A percentile compares a stretch with the other conserved stretches of the same genome.
These are phyloP conservation scores for Silurus asotus DNA, from an alignment of 2,113 vertebrate genomes.

Conservation along the genomic window DNA sequence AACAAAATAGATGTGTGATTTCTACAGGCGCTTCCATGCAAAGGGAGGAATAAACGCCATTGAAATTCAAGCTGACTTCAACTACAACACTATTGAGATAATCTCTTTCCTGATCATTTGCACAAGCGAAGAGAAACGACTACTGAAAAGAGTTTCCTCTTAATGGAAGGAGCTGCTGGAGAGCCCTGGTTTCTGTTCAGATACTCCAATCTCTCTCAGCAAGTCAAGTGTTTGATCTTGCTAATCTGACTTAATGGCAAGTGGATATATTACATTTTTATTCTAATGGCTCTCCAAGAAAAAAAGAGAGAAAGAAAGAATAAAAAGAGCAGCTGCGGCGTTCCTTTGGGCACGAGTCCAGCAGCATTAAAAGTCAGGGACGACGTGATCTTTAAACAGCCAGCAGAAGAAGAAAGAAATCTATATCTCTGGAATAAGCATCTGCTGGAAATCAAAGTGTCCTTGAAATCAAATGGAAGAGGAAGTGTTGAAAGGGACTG, in stretches of 20 bases:
- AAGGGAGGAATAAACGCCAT: neutral
- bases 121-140: neutral
- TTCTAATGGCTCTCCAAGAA: slow-evolving; percentile 42
- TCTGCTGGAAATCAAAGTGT: slow-evolving; percentile 50
- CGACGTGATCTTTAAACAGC: slow-evolving; percentile 29
- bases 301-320: neutral
- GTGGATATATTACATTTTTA: slow-evolving; percentile 39
- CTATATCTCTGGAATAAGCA: slow-evolving; percentile 46
- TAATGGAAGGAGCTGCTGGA: neutral
- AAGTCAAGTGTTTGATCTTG: slow-evolving; percentile 43
- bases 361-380: slow-evolving; percentile 25
- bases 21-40: slow-evolving; percentile 34
- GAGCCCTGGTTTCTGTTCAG: neutral
- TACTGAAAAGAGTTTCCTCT: slow-evolving; percentile 9
- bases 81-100: slow-evolving; percentile 42
- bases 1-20: slow-evolving; percentile 29
- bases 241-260: slow-evolving; percentile 45
- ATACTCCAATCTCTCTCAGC: slow-evolving; percentile 25
- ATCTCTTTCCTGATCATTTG: slow-evolving; percentile 31
- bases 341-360: slow-evolving; percentile 19
- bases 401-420: slow-evolving; percentile 25
- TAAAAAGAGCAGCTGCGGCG: neutral
- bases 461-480: slow-evolving; percentile 22
- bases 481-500: slow-evolving; percentile 19
- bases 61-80: slow-evolving; percentile 9